Evolutionary conservation across 1,140 invertebrate species (phyloP).

Genomic region (Lucilia cuprina): DNA sequence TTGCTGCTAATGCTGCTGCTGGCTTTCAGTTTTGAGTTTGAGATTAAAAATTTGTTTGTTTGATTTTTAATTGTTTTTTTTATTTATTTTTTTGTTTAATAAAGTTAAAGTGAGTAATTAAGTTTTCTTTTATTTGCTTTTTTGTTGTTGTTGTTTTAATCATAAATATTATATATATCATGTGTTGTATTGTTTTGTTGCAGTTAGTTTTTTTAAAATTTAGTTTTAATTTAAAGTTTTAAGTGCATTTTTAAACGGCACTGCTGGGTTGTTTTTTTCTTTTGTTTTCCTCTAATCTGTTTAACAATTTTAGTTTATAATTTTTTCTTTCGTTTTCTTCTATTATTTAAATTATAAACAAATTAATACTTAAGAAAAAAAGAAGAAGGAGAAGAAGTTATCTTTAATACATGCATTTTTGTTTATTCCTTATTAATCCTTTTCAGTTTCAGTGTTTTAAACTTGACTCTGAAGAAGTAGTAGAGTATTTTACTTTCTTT

Average conservation of each 20-base stretch:
- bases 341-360: conserved; percentile 9
- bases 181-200: too few relatives aligned
- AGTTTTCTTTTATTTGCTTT: too few relatives aligned
- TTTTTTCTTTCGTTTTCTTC: too few relatives aligned
- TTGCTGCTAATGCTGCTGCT: too few relatives aligned
- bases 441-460: background rate
- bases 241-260: conserved; percentile 31
- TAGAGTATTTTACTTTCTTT: background rate
- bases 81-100: too few relatives aligned
- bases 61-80: too few relatives aligned
- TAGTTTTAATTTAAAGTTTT: background rate
- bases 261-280: background rate
- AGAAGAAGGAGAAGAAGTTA: background rate
- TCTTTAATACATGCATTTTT: background rate
- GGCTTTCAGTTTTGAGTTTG: too few relatives aligned
- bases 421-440: background rate
- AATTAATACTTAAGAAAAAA: background rate
- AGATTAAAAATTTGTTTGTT: too few relatives aligned
- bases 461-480: background rate
- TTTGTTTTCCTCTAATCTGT: background rate
- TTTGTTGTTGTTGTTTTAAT: too few relatives aligned
- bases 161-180: too few relatives aligned
- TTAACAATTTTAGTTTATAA: background rate
- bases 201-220: background rate
- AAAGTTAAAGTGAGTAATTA: too few relatives aligned